These are phyloP conservation scores for Cochlearius cochlearius DNA, from an alignment of 2,113 vertebrate species.

Conservation along the genomic window DNA sequence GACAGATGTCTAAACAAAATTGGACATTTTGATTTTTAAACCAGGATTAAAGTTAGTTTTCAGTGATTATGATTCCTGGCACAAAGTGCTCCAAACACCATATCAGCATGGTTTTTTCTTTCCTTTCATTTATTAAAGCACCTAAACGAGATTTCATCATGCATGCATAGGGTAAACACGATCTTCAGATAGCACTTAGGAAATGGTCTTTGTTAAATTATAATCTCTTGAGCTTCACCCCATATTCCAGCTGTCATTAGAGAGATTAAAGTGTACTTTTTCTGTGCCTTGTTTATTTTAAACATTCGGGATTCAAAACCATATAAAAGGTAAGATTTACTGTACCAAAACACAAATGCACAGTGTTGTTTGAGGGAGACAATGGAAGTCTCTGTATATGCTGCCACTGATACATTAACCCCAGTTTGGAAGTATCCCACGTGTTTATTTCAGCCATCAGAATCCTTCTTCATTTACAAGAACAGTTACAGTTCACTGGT, in stretches of 20 bases:
- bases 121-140: neutral
- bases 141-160: neutral
- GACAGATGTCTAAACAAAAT: neutral
- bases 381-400: neutral
- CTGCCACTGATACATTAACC: neutral
- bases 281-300: neutral
- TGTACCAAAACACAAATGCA: neutral
- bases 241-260: neutral
- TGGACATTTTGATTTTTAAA: neutral
- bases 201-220: neutral
- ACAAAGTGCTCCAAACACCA: neutral
- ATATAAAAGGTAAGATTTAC: neutral
- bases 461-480: neutral
- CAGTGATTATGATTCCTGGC: neutral
- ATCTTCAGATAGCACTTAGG: neutral
- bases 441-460: neutral
- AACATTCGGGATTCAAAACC: neutral
- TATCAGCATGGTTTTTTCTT: neutral
- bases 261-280: neutral
- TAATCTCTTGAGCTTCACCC: neutral
- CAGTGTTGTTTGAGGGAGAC: neutral
- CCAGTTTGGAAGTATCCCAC: neutral
- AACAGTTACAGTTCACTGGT: neutral
- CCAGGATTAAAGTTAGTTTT: neutral
- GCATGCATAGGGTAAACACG: neutral